phyloP scores from a whole-genome alignment of 2,888 invertebrate genomes.

The Microctonus hyperodae region DNA sequence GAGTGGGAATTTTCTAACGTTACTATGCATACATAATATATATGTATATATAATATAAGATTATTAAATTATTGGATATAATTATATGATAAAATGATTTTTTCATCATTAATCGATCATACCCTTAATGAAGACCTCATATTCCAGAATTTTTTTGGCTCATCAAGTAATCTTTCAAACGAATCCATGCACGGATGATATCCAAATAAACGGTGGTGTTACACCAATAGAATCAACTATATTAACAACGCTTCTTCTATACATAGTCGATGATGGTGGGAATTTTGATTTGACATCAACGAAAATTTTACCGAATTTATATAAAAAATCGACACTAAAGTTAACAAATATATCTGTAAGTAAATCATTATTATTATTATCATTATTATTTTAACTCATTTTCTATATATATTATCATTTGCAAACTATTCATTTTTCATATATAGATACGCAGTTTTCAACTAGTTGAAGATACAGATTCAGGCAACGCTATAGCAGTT shows the following conservation, averaged over 20 bases:
- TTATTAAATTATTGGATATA: no score
- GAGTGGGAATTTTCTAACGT: constrained; percentile 31
- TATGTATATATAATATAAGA: no score
- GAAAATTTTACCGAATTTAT: constrained; percentile 52
- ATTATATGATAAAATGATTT: neutral
- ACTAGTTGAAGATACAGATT: constrained; percentile 55
- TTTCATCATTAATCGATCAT: neutral
- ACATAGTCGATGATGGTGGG: constrained; percentile 54
- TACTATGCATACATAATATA: no score
- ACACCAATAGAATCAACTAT: constrained; percentile 41
- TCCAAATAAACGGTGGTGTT: neutral
- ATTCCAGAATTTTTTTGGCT: constrained; percentile 48
- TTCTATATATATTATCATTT: neutral
- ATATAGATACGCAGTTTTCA: constrained; percentile 55
- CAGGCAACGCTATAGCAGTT: constrained; percentile 73
- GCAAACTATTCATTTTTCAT: neutral
- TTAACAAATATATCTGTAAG: constrained; percentile 53
- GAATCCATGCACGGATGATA: constrained; percentile 48
- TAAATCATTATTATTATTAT: constrained; percentile 24
- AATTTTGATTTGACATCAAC: constrained; percentile 53
- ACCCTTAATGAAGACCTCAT: no score
- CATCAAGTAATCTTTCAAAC: constrained; percentile 53
- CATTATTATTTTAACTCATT: neutral
- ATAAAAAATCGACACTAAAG: constrained; percentile 44
- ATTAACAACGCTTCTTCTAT: constrained; percentile 49